Conservation (phyloP, 2,888 invertebrate genomes). For the Cataglyphis rosenhaueri region DNA sequence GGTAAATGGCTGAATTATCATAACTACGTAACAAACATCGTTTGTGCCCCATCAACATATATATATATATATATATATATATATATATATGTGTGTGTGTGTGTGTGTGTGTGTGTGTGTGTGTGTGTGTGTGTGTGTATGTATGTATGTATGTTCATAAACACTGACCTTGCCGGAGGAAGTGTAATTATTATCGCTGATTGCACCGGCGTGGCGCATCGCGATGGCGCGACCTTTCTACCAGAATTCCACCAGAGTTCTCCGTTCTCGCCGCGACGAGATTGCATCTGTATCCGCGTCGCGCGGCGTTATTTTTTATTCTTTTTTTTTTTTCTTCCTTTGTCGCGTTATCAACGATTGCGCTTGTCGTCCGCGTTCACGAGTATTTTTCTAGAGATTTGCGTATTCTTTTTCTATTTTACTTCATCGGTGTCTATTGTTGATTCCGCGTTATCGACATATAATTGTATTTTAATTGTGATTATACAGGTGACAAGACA, state of each 20-base stretch:
- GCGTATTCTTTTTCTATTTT: conserved; percentile 10
- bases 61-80: background rate
- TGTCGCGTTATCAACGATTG: no score
- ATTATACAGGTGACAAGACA: conserved; percentile 16
- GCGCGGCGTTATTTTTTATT: conserved; percentile 16
- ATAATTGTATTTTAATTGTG: background rate
- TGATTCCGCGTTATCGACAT: conserved; percentile 11
- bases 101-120: no score
- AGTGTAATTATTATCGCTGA: conserved; percentile 70
- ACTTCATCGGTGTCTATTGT: background rate
- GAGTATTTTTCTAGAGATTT: conserved; percentile 48
- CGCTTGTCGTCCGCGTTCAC: conserved; percentile 22
- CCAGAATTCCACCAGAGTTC: conserved; percentile 35
- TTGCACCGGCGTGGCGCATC: conserved; percentile 62
- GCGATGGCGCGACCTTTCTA: conserved; percentile 55
- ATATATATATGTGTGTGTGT: background rate
- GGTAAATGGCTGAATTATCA: background rate
- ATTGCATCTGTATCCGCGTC: conserved; percentile 16
- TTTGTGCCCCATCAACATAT: background rate
- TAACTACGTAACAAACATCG: background rate
- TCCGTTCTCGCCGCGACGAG: conserved; percentile 18
- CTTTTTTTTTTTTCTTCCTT: no score
- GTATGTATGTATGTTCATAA: conserved; percentile 45
- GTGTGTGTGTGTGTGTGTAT: no score
- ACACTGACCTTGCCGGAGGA: conserved; percentile 65